Evolutionary conservation across 2,888 invertebrate species (phyloP).

Genomic region (Muschampia plurimacula): DNA sequence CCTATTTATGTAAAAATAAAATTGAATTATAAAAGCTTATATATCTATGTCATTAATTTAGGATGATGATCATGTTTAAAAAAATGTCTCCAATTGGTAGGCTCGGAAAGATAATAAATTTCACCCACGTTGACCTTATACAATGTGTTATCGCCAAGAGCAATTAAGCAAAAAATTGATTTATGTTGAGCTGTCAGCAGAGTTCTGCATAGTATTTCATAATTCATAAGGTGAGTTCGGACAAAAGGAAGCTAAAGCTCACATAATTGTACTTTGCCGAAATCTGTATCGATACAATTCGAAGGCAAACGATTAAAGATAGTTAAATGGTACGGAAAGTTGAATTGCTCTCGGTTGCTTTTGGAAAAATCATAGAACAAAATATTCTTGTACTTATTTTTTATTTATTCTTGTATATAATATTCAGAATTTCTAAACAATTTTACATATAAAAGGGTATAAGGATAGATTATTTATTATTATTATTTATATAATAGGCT

Average conservation of each 20-base stretch:
- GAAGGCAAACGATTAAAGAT: neutral
- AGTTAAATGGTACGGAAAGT: neutral
- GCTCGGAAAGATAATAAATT: conserved; percentile 25
- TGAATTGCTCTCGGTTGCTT: neutral
- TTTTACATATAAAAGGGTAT: too few species aligned
- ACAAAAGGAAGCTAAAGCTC: neutral
- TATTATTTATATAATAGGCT: too few species aligned
- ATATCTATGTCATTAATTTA: neutral
- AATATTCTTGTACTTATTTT: neutral
- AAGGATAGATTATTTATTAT: too few species aligned
- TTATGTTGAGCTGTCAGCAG: conserved; percentile 33
- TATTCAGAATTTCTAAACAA: too few species aligned
- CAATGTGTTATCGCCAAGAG: conserved; percentile 29
- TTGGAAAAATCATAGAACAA: neutral
- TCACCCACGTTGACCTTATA: conserved; percentile 23
- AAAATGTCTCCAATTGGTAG: conserved; percentile 4
- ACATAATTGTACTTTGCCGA: neutral
- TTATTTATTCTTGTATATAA: too few species aligned
- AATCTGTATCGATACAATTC: neutral
- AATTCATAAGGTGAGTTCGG: conserved; percentile 26
- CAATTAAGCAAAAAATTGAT: conserved; percentile 40
- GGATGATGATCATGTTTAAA: neutral
- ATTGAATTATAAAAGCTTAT: neutral
- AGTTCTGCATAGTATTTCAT: conserved; percentile 16
- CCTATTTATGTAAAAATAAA: neutral